Conservation (phyloP, 2,113 vertebrate genomes). For the Pygoscelis antarcticus region DNA sequence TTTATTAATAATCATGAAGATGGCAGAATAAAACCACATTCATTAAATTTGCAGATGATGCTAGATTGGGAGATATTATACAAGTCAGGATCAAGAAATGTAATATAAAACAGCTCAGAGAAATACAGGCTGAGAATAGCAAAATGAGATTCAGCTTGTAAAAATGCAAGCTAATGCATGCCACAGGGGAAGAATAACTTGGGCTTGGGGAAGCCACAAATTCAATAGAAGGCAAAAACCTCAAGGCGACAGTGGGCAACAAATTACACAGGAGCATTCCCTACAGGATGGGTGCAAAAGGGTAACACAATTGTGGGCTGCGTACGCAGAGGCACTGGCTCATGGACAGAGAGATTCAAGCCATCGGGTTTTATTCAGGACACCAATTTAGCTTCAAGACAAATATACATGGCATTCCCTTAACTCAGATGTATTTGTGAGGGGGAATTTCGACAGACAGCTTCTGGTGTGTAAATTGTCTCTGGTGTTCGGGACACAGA, state of each 20-base stretch:
- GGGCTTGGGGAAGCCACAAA: slow-evolving; percentile 15
- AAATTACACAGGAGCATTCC: not conserved
- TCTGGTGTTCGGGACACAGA: not conserved
- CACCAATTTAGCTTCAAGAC: not conserved
- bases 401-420: not conserved
- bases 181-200: slow-evolving; percentile 39
- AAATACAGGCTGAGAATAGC: not conserved
- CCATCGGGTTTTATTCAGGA: not conserved
- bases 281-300: not conserved
- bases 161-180: slow-evolving; percentile 21
- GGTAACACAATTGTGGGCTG: not conserved
- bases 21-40: not conserved
- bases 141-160: slow-evolving; percentile 48
- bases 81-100: not conserved
- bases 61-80: not conserved
- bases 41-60: slow-evolving; percentile 42
- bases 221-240: slow-evolving; percentile 22
- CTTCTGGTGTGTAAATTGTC: not conserved
- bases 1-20: not conserved
- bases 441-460: not conserved
- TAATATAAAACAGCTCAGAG: not conserved
- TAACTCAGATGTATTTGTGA: not conserved
- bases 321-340: not conserved
- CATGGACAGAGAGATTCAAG: not conserved
- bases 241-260: not conserved